Percentiles rank a stretch among this genome's conserved stretches.
Evolutionary conservation across 2,797 vertebrate genomes (phyloP).

Genomic region (Pipistrellus nathusii): DNA sequence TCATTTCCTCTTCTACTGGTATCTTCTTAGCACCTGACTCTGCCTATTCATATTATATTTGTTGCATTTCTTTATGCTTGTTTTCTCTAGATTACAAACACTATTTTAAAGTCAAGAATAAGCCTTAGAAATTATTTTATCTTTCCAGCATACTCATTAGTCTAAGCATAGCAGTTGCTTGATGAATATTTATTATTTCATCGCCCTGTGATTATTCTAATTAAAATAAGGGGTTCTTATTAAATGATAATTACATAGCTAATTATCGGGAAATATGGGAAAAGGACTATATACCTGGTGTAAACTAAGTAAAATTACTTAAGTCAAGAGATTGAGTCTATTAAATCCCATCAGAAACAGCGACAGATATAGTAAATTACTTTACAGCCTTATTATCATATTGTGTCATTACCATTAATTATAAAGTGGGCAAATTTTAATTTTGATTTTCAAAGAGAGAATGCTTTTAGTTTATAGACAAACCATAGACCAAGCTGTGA

Average conservation of each 20-base stretch:
- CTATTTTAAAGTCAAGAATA: not conserved
- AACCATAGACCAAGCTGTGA: not conserved
- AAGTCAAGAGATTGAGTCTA: conserved; percentile 22
- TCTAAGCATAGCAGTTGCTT: not conserved
- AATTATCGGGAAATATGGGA: conserved; percentile 55
- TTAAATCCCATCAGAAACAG: conserved; percentile 59
- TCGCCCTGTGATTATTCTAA: conserved; percentile 61
- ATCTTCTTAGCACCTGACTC: not conserved
- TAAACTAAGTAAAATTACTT: conserved; percentile 66
- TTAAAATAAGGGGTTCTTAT: conserved; percentile 63
- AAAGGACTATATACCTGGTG: conserved; percentile 25
- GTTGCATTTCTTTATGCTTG: conserved; percentile 16
- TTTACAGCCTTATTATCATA: conserved; percentile 43
- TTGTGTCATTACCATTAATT: conserved; percentile 59
- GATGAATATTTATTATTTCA: conserved; percentile 62
- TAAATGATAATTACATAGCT: conserved; percentile 68
- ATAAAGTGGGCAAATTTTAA: conserved; percentile 13
- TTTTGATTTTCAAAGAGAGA: conserved; percentile 47
- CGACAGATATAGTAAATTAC: not conserved
- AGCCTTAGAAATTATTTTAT: conserved; percentile 26
- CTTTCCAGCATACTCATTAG: not conserved
- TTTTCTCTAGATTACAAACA: conserved; percentile 40
- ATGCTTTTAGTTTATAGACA: not conserved
- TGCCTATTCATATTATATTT: not conserved
- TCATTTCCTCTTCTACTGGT: not conserved